Evolutionary conservation across 2,113 vertebrate genomes (phyloP), one percentile per base, ranked within the genome.

Genomic region (Motacilla alba): DNA sequence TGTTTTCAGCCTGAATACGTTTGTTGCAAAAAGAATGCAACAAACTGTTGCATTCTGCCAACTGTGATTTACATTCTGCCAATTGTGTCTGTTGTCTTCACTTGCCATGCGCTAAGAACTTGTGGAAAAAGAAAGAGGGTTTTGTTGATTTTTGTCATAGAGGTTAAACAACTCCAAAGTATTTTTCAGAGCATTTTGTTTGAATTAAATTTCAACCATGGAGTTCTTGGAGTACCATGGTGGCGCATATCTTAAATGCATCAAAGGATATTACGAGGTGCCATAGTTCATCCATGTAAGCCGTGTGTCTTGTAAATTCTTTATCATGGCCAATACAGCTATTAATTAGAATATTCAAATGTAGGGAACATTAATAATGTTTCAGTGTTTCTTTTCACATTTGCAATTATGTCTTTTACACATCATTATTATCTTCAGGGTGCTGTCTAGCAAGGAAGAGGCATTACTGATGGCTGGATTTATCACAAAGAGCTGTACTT

Each of bases 391-490:
- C 44, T 79, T 93, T 80, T 52, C 41, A 37, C 16, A 19, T 93
- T 76, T 67, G 33, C 13, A 33, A 52, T 60, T 27, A 60, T 47
- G 7, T 37, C 55, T 82, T 70, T 69, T 80, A 44, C 31, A 27
- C 39, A 16, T 47, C 3, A 6, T 53, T 85, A 6, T 16, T 15
- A 5, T 83, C 73, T 80, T 35, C 52, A 69, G 28, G 20, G 5
- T 77, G 59, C 55, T 69, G 63, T 62, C 52, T 56, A 35, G 31
- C 69, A 49, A 55, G 60, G 24, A 77, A 18, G 43, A 27, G 62
- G 16, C 6, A 1, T 89, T 81, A 7, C 39, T 66, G 55, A 11
- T 19, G 22, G 12, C n/a, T 0, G 0, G 17, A 60, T 74, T 74
- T 84, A 46, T 70, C 50, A 35, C 22, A n/a, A 50, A 68, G 37